These are phyloP conservation scores for Anthoscopus minutus DNA, from an alignment of 2,113 vertebrate genomes.

Conservation along the genomic window DNA sequence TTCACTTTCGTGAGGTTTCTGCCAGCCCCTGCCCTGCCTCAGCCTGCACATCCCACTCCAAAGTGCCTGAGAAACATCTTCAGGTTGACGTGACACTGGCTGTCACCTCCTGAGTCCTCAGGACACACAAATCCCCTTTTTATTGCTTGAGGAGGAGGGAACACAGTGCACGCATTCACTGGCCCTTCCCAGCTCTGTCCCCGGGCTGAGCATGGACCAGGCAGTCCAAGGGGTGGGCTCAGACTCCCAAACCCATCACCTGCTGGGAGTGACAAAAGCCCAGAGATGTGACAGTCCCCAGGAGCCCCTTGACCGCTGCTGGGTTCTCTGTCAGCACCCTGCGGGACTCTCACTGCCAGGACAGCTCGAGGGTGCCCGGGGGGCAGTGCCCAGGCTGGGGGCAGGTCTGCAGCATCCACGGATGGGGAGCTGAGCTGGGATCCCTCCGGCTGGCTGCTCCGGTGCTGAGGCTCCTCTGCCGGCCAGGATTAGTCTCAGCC, in stretches of 20 bases:
- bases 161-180: rapidly evolving
- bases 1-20: rapidly evolving
- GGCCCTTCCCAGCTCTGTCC: neutral
- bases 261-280: neutral
- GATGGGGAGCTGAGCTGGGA: neutral
- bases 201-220: neutral
- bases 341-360: rapidly evolving
- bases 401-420: neutral
- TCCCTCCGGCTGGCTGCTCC: rapidly evolving
- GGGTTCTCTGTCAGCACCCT: neutral
- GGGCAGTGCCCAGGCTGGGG: neutral
- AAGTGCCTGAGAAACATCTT: rapidly evolving
- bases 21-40: neutral
- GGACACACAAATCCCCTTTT: neutral
- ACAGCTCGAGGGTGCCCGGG: rapidly evolving
- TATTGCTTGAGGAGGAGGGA: neutral
- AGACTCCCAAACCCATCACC: neutral
- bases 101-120: neutral
- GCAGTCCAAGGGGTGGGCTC: neutral
- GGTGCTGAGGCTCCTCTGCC: rapidly evolving
- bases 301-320: neutral
- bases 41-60: neutral
- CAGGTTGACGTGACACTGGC: neutral
- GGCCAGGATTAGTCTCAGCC: neutral
- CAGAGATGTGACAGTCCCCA: neutral